Percentiles rank a stretch among this genome's conserved stretches.
Evolutionary conservation across 2,113 vertebrate species (phyloP).

Genomic region (Numida meleagris): DNA sequence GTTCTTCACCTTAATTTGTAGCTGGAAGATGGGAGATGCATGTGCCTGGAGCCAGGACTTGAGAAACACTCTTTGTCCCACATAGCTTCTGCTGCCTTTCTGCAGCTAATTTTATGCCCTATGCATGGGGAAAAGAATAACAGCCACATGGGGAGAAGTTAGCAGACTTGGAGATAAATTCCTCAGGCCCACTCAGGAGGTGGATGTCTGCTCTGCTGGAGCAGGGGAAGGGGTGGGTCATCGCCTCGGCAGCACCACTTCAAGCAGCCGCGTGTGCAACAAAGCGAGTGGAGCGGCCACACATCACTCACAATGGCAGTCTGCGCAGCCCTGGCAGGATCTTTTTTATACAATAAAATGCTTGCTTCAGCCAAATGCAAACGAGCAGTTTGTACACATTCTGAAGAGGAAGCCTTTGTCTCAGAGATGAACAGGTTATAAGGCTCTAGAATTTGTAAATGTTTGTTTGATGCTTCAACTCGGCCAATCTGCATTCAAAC

Average conservation of each 20-base stretch:
- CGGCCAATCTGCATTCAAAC: not conserved
- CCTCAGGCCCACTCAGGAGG: not conserved
- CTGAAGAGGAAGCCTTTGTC: not conserved
- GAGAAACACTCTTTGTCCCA: not conserved
- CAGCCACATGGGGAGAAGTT: not conserved
- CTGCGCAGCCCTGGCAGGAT: not conserved
- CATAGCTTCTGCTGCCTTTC: not conserved
- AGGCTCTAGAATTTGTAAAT: constrained; percentile 24
- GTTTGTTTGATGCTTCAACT: not conserved
- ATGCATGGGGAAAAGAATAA: not conserved
- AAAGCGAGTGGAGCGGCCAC: not conserved
- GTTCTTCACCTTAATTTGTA: not conserved
- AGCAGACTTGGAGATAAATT: not conserved
- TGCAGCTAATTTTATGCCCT: not conserved
- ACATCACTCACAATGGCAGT: not conserved
- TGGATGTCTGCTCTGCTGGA: not conserved
- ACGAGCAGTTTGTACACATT: not conserved
- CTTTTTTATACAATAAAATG: not conserved
- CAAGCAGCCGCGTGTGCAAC: not conserved
- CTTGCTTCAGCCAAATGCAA: not conserved
- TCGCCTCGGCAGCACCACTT: not conserved
- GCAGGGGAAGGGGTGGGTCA: not conserved
- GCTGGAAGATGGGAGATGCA: not conserved
- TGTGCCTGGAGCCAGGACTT: not conserved
- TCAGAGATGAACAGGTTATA: not conserved